These are phyloP conservation scores for Panzeria rudis DNA, from an alignment of 2,888 invertebrate species.

Conservation along the genomic window DNA sequence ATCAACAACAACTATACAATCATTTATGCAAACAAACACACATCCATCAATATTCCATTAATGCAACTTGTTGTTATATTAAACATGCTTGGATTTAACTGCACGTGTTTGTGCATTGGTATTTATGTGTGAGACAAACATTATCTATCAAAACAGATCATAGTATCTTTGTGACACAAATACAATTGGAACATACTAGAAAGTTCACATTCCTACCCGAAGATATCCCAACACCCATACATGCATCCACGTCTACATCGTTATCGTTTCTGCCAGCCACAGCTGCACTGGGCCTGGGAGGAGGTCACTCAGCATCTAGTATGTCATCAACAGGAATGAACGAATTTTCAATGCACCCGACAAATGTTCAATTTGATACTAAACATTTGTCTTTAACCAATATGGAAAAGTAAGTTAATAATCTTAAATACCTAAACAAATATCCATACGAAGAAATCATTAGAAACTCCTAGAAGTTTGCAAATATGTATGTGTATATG, in stretches of 20 bases:
- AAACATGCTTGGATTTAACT: neutral
- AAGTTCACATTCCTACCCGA: constrained; percentile 79
- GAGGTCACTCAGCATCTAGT: constrained; percentile 15
- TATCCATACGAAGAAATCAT: neutral
- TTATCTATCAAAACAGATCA: constrained; percentile 76
- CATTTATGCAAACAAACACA: constrained; percentile 12
- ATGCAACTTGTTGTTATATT: constrained; percentile 49
- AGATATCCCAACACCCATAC: constrained; percentile 59
- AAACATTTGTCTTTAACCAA: constrained; percentile 75
- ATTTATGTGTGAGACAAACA: constrained; percentile 39
- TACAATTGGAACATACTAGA: constrained; percentile 82
- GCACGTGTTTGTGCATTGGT: neutral
- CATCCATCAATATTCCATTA: constrained; percentile 41
- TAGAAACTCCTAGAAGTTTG: neutral
- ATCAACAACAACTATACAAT: constrained; percentile 16
- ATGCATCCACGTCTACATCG: constrained; percentile 40
- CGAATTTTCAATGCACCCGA: constrained; percentile 58
- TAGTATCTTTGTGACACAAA: constrained; percentile 81
- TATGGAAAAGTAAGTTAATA: constrained; percentile 77
- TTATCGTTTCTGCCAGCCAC: constrained; percentile 32
- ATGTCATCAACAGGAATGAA: constrained; percentile 53
- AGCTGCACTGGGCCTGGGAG: constrained; percentile 56
- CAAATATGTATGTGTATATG: neutral
- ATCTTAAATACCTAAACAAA: constrained; percentile 1
- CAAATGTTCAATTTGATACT: constrained; percentile 65